A percentile compares a stretch with the other conserved stretches of the same genome.
Conservation (phyloP, 2,797 vertebrate genomes). For the Macroramphosus scolopax region DNA sequence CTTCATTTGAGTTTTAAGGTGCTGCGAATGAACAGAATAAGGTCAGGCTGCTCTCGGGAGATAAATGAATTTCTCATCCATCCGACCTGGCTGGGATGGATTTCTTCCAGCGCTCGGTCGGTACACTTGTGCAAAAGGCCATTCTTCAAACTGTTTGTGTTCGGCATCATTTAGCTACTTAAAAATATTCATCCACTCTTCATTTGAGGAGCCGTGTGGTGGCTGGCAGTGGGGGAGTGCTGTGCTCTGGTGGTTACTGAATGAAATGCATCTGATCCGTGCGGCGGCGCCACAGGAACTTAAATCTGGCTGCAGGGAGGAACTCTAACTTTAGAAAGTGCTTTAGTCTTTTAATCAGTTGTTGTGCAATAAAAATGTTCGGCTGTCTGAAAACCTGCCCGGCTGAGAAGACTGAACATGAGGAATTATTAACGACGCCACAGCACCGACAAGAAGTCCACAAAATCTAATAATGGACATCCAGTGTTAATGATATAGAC, state of each 20-base stretch:
- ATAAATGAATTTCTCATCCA: slow-evolving; percentile 9
- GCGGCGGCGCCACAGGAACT: slow-evolving; percentile 16
- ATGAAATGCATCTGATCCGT: slow-evolving; percentile 43
- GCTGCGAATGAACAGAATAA: slow-evolving; percentile 22
- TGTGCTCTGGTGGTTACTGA: slow-evolving; percentile 57
- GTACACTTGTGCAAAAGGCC: slow-evolving; percentile 14
- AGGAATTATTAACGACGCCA: slow-evolving; percentile 13
- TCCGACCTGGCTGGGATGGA: slow-evolving; percentile 24
- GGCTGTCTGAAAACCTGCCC: too few species aligned
- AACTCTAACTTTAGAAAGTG: slow-evolving; percentile 18
- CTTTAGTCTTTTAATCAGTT: too few species aligned
- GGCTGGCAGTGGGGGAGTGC: slow-evolving; percentile 33
- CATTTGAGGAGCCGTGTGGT: slow-evolving; percentile 4
- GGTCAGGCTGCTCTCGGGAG: slow-evolving; percentile 27
- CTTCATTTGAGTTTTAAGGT: slow-evolving; percentile 30
- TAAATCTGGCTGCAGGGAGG: slow-evolving; percentile 24
- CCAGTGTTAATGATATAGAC: too few species aligned
- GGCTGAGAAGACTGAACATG: slow-evolving; percentile 7
- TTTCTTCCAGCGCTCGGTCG: slow-evolving; percentile 6
- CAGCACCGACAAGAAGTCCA: neutral
- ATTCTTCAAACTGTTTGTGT: slow-evolving; percentile 26
- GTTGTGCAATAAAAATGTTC: too few species aligned
- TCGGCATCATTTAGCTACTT: slow-evolving; percentile 20
- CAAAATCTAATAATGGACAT: neutral
- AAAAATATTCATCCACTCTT: slow-evolving; percentile 9